Base-by-base conservation (phyloP, 1,140 invertebrate genomes). In the Microplitis mediator region DNA sequence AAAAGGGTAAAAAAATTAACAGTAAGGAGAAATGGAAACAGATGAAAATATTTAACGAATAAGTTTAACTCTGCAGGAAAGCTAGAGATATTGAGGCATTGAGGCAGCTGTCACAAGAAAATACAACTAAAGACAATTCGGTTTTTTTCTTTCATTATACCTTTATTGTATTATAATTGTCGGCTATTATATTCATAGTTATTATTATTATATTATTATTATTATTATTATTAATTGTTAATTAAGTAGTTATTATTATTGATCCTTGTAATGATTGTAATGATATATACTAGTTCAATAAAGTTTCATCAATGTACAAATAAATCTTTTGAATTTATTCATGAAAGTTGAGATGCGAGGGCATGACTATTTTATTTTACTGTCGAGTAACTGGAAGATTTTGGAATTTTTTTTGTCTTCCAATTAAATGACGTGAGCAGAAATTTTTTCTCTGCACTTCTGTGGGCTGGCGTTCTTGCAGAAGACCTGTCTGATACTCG, bases 61-160 rank as follows among this genome's bases (percentile, higher is more conserved):
- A 74, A 75, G 54, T 79, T 74, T 64, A 82, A 84, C 85, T 87
- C 85, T 87, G 85, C 86, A 86, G 82, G 79, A 83, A 71, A 81
- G 84, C 84, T 87, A 87, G 85, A 81, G 81, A 67, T 80, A 78
- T 79, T 81, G 82, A 82, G 79, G 85, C 85, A 87, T 86, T 86
- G 86, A 87, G 86, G 86, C 86, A 87, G 86, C 86, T 87, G 86
- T 87, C 86, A 87, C 74, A 81, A 75, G 77, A 85, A 84, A 72
- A 71, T 77, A 75, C 58, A 85, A 82, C 39, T 45, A 81, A 78
- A 78, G 79, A 83, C 75, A 85, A 85, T 84, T 84, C 82, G 81
- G 39, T 45, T 77, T 85, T 85, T 84, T 81, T 75, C 79, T 80
- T 81, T 81, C 76, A 78, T 82, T 80, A 81, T 81, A 78, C 70